These are phyloP conservation scores for Panagrolaimus sp. DNA, from an alignment of 1,140 invertebrate genomes.

Conservation along the genomic window DNA sequence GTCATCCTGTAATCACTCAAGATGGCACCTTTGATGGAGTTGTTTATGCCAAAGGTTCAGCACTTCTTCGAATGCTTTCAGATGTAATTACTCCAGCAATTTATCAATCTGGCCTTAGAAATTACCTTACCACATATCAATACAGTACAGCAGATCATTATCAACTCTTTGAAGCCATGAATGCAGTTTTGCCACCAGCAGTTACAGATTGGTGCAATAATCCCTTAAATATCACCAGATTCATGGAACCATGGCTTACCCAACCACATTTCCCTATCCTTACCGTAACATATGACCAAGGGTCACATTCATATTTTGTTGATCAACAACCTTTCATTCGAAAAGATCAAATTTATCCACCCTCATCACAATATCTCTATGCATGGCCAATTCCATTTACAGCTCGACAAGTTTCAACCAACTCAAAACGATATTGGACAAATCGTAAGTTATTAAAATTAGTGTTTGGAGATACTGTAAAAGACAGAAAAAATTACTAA, in stretches of 20 bases:
- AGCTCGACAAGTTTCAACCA: not conserved
- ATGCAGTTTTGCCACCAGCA: not conserved
- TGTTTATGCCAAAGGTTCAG: conserved; percentile 4
- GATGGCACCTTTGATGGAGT: conserved; percentile 4
- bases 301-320: not conserved
- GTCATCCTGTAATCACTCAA: not conserved
- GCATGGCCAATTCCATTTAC: conserved; percentile 5
- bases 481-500: no score
- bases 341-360: no score
- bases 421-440: not conserved
- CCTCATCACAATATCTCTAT: not conserved
- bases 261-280: not conserved
- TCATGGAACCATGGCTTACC: conserved; percentile 8
- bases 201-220: conserved; percentile 5
- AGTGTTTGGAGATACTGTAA: no score
- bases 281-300: not conserved
- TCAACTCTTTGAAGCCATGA: conserved; percentile 1
- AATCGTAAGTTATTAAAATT: not conserved
- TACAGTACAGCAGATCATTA: not conserved
- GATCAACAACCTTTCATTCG: not conserved
- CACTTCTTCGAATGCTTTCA: not conserved
- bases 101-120: not conserved
- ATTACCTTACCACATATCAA: not conserved
- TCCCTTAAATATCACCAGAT: not conserved
- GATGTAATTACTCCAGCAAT: not conserved